Evolutionary conservation across 2,888 invertebrate genomes (phyloP).

Genomic region (Listrodromus nycthemerus): DNA sequence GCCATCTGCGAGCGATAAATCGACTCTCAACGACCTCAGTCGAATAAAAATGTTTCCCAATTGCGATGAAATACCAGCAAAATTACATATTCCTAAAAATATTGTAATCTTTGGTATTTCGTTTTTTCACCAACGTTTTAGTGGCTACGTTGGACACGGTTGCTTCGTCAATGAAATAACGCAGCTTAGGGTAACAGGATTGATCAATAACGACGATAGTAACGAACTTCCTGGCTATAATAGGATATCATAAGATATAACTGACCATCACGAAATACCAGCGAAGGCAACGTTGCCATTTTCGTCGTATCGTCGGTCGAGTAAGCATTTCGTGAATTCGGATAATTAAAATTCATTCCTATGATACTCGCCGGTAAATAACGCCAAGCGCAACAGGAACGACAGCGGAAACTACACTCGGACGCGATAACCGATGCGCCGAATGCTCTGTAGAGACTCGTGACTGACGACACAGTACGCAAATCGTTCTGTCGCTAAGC

Average conservation of each 20-base stretch:
- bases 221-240: conserved; percentile 61
- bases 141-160: conserved; percentile 27
- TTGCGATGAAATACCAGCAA: not conserved
- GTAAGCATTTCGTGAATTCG: not conserved
- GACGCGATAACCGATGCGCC: not conserved
- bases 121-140: not conserved
- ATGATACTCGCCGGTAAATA: not conserved
- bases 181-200: conserved; percentile 57
- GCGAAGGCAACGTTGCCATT: conserved; percentile 42
- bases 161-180: conserved; percentile 34
- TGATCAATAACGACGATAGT: conserved; percentile 62
- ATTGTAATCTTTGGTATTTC: not conserved
- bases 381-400: not conserved
- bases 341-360: not conserved
- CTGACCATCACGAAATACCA: conserved; percentile 32
- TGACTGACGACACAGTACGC: conserved; percentile 15
- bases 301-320: not conserved
- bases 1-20: conserved; percentile 39
- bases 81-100: not conserved
- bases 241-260: conserved; percentile 53
- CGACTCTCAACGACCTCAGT: not conserved
- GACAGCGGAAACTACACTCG: not conserved
- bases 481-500: conserved; percentile 14
- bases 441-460: conserved; percentile 2
- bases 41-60: not conserved